Percentiles rank a stretch among this genome's conserved stretches.
These are phyloP conservation scores for Congeria kusceri DNA, from an alignment of 2,888 invertebrate species.

Conservation along the genomic window DNA sequence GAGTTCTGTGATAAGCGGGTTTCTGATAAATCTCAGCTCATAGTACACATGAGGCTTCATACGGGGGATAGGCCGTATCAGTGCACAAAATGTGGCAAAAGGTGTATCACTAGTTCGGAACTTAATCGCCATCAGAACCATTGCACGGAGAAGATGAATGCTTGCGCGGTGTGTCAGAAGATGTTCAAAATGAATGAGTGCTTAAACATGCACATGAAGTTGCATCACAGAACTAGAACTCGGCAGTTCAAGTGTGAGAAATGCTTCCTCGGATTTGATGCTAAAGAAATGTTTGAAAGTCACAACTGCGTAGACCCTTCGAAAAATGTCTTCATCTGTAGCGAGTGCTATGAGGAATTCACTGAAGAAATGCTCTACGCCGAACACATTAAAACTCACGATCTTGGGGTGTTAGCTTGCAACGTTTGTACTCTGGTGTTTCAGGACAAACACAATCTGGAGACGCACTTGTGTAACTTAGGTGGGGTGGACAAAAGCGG, in stretches of 20 bases:
- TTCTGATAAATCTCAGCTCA: constrained; percentile 63
- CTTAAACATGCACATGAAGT: constrained; percentile 62
- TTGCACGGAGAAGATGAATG: constrained; percentile 27
- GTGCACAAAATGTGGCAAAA: constrained; percentile 55
- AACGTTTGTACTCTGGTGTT: constrained; percentile 58
- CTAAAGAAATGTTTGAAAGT: constrained; percentile 28
- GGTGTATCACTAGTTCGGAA: constrained; percentile 62
- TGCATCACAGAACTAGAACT: constrained; percentile 51
- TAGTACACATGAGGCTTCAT: constrained; percentile 58
- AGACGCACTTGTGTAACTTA: constrained; percentile 55
- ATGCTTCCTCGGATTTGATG: constrained; percentile 59
- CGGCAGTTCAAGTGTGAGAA: constrained; percentile 54
- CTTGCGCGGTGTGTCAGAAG: constrained; percentile 51
- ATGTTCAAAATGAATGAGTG: constrained; percentile 56
- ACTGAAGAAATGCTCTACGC: constrained; percentile 49
- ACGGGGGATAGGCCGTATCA: constrained; percentile 60
- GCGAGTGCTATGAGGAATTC: constrained; percentile 58
- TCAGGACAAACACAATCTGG: constrained; percentile 49
- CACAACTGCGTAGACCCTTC: constrained; percentile 45
- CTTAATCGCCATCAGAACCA: constrained; percentile 44
- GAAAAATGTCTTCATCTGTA: constrained; percentile 48
- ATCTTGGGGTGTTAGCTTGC: constrained; percentile 51
- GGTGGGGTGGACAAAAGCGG: constrained; percentile 31
- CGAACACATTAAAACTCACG: constrained; percentile 56
- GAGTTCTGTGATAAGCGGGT: constrained; percentile 64